phyloP scores from a whole-genome alignment of 1,140 invertebrate species.

The Pseudomyrmex cubaensis region DNA sequence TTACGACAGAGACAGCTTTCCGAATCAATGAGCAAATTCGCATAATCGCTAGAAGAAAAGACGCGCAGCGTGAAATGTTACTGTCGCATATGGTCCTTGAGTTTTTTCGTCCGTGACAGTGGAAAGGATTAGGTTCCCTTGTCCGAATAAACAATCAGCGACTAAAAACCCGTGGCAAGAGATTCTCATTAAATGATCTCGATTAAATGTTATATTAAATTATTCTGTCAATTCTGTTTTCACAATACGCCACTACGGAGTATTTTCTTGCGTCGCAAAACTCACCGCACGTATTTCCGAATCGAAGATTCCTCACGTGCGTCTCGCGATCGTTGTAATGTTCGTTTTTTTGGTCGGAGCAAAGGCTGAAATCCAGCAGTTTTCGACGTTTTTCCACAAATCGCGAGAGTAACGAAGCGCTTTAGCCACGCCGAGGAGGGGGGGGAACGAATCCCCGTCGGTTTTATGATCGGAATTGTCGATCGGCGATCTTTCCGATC shows the following conservation, averaged over 20 bases:
- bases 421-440: not conserved
- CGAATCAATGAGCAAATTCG: conserved; percentile 35
- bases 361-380: not conserved
- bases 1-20: conserved; percentile 9
- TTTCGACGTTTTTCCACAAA: conserved; percentile 47
- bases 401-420: conserved; percentile 34
- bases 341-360: not conserved
- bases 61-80: conserved; percentile 33
- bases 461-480: conserved; percentile 45
- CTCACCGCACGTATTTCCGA: too few species aligned
- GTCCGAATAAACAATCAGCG: conserved; percentile 14
- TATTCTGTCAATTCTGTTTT: too few species aligned
- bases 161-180: too few species aligned
- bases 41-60: conserved; percentile 37
- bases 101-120: not conserved
- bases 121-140: too few species aligned
- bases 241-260: too few species aligned
- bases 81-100: conserved; percentile 2
- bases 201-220: too few species aligned
- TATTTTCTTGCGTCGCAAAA: too few species aligned
- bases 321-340: conserved; percentile 16
- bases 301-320: not conserved
- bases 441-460: conserved; percentile 19
- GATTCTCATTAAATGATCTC: too few species aligned
- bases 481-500: conserved; percentile 50